phyloP scores from a whole-genome alignment of 2,888 invertebrate species.

The Zygogramma bicolorata region DNA sequence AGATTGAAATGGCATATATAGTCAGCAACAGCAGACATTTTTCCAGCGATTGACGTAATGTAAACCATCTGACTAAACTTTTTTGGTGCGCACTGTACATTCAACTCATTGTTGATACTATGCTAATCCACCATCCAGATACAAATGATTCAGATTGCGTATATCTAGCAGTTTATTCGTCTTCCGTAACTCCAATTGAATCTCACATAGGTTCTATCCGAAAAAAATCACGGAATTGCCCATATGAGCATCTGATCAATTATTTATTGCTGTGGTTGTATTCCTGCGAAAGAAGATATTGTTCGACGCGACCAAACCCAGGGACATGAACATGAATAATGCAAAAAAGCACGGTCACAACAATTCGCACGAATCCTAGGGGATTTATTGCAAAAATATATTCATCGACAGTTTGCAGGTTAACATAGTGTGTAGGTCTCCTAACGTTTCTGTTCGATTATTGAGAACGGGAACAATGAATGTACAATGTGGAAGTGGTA shows the following conservation, averaged over 20 bases:
- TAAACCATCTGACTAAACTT: no score
- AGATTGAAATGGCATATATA: no score
- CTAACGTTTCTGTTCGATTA: constrained; percentile 12
- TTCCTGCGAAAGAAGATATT: constrained; percentile 9
- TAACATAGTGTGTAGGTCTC: neutral
- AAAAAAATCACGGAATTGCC: neutral
- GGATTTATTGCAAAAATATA: constrained; percentile 26
- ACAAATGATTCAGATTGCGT: no score
- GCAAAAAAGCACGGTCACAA: constrained; percentile 30
- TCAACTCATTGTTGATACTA: no score
- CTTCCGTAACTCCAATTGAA: neutral
- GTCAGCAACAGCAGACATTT: no score
- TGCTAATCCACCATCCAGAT: no score
- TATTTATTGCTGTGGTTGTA: constrained; percentile 14
- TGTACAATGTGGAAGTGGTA: neutral
- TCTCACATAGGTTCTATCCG: neutral
- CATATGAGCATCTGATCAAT: constrained; percentile 9
- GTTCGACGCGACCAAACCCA: constrained; percentile 25
- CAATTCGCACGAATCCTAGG: constrained; percentile 23
- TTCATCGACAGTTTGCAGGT: constrained; percentile 21
- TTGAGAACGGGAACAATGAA: neutral
- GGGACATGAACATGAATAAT: constrained; percentile 33
- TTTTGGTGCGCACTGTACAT: no score
- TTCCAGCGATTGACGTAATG: no score
- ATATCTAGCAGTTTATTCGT: no score